Conservation (phyloP, 2,888 invertebrate species). For the Rotaria macrura region DNA sequence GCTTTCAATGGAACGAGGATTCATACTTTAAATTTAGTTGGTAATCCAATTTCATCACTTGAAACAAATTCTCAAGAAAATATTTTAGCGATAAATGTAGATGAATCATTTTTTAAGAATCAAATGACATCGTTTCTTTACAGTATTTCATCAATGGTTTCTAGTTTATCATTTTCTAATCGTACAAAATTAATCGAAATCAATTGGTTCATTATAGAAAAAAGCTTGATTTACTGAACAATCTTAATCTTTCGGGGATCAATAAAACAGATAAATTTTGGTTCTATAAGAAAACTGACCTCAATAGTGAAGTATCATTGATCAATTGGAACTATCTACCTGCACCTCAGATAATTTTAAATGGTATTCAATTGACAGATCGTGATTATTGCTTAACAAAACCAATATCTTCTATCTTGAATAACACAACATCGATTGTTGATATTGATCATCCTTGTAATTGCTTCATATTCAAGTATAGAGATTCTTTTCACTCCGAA, state of each 20-base stretch:
- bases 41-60: background rate
- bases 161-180: background rate
- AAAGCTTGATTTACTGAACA: background rate
- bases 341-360: background rate
- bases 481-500: background rate
- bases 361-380: background rate
- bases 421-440: background rate
- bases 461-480: background rate
- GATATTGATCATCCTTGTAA: background rate
- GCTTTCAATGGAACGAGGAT: background rate
- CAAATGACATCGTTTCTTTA: background rate
- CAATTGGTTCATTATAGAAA: background rate
- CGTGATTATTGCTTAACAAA: background rate
- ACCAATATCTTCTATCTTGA: background rate
- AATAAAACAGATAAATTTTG: background rate
- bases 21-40: background rate
- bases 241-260: background rate
- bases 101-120: too few relatives aligned
- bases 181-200: background rate
- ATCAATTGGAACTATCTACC: background rate
- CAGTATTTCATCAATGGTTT: background rate
- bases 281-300: background rate
- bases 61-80: background rate
- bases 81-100: too few relatives aligned
- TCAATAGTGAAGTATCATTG: background rate